Base-by-base conservation (phyloP, 2,113 vertebrate species). In the Chloropsis hardwickii region DNA sequence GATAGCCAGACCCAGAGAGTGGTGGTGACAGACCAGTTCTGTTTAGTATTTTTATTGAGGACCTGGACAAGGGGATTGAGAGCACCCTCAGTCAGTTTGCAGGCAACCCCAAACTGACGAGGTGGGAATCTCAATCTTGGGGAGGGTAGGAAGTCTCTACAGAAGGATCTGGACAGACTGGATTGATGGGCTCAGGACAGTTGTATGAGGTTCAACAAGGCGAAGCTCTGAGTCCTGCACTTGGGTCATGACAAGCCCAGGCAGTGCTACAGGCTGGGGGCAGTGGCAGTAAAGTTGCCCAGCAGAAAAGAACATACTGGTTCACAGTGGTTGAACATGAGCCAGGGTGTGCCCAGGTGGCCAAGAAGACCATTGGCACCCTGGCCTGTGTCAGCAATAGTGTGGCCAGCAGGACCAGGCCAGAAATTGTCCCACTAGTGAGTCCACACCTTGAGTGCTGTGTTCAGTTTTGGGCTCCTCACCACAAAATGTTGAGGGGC, bases 371-470 rank as follows among this genome's bases (percentile, higher is more conserved):
- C 22, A 72, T 3, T 5, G n/a, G 42, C 21, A 56, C 27, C 8
- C 18, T 33, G 51, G 11, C 12, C 3, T 22, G 8, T 6, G 2
- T 24, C 44, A 80, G 48, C 3, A 67, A 9, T 5, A 9, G 39
- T 2, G 29, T 21, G 50, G 10, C 37, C 61, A 84, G 56, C 12
- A 50, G 33, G 33, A 35, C 1, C 10, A 65, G 18, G 8, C 6
- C 14, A 17, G 19, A 0, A 10, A 62, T 8, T 1, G 2, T 7
- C 1, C 6, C 48, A 25, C 4, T 22, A 29, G 15, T 62, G 37
- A 67, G 33, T 8, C 8, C 0, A 0, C 8, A 33, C 3, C 48
- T 37, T 1, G 0, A 27, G 10, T 20, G 0, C 15, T 42, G 5
- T 21, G 6, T 3, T 14, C 33, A 42, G 10, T 27, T 80, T 3